These are phyloP conservation scores for Eublepharis macularius DNA, from an alignment of 2,113 vertebrate genomes.

Conservation along the genomic window DNA sequence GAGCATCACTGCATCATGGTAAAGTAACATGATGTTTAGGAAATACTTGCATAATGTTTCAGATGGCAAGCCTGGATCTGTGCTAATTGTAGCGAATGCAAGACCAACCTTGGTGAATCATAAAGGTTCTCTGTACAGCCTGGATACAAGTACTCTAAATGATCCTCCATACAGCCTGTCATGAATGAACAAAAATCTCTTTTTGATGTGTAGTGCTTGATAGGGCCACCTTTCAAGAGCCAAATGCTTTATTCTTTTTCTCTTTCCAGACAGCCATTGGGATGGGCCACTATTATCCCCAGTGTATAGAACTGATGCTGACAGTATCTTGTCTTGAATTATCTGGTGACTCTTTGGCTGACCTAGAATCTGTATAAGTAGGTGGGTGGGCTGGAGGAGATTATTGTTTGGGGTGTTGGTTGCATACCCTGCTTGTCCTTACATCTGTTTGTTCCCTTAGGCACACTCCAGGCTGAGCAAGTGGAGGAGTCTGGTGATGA, in stretches of 20 bases:
- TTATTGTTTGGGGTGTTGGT: neutral
- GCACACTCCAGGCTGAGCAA: neutral
- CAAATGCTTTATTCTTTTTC: neutral
- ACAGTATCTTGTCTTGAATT: neutral
- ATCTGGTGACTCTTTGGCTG: neutral
- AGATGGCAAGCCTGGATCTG: neutral
- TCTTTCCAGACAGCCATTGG: neutral
- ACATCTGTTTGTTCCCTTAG: slow-evolving; percentile 11
- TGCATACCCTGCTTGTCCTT: slow-evolving; percentile 10
- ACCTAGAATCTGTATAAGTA: neutral
- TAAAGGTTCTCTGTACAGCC: neutral
- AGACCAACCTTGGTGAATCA: neutral
- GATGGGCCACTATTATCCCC: neutral
- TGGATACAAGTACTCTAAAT: neutral
- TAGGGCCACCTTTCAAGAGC: neutral
- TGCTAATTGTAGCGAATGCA: neutral
- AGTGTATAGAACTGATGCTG: slow-evolving; percentile 1
- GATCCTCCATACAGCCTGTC: neutral
- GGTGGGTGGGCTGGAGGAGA: neutral
- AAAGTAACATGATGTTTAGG: neutral
- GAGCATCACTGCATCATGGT: neutral
- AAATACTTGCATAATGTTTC: neutral
- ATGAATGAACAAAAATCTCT: neutral
- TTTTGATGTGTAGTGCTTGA: neutral
- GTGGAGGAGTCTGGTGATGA: neutral